Evolutionary conservation across 2,797 vertebrate species (phyloP).

Genomic region (Protonibea diacanthus): DNA sequence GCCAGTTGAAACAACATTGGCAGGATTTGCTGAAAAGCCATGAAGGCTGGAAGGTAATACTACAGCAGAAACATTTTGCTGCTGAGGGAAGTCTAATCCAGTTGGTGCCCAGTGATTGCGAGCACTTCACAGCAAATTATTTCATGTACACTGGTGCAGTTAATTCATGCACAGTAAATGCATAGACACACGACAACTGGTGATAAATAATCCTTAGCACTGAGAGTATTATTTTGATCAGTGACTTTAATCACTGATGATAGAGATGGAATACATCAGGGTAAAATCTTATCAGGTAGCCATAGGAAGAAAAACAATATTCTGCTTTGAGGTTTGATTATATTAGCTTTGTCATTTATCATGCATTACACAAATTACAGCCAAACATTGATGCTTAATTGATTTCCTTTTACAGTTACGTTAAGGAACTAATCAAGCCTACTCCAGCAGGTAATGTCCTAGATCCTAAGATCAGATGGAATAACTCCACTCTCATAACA

Average conservation of each 20-base stretch:
- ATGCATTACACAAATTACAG: conserved; percentile 75
- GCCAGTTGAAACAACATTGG: conserved; percentile 26
- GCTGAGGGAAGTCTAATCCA: neutral
- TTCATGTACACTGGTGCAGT: neutral
- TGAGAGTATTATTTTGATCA: conserved; percentile 50
- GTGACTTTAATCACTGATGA: conserved; percentile 61
- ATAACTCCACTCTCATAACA: conserved; percentile 81
- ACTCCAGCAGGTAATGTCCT: conserved; percentile 65
- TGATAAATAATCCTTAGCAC: conserved; percentile 43
- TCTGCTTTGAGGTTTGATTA: conserved; percentile 58
- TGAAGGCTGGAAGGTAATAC: conserved; percentile 2
- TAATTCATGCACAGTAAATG: neutral
- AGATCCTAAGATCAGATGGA: conserved; percentile 77
- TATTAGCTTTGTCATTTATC: conserved; percentile 77
- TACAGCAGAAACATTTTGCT: conserved; percentile 10
- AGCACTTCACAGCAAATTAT: conserved; percentile 1
- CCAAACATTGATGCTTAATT: conserved; percentile 64
- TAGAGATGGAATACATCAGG: conserved; percentile 46
- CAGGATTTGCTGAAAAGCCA: conserved; percentile 25
- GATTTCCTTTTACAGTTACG: conserved; percentile 66
- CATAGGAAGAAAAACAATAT: conserved; percentile 45
- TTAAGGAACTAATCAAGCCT: conserved; percentile 69
- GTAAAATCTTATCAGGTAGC: conserved; percentile 50
- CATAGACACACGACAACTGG: conserved; percentile 11
- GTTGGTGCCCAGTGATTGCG: neutral